phyloP scores from a whole-genome alignment of 1,140 invertebrate genomes.

The Bradysia coprophila region DNA sequence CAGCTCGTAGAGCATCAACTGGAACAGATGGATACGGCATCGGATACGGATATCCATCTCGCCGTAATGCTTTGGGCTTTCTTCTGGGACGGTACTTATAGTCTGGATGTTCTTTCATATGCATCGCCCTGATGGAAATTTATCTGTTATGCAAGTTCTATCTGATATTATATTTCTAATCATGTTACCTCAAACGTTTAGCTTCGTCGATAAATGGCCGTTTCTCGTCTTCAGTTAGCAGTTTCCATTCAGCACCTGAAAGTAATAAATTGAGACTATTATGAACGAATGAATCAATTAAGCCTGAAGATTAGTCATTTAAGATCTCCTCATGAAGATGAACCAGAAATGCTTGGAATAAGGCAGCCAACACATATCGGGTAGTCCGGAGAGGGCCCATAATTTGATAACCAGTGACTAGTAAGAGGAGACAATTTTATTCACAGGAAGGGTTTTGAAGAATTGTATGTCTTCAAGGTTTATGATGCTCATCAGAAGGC shows the following conservation, averaged over 20 bases:
- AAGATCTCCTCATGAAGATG: too few species aligned
- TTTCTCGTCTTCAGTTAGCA: constrained; percentile 77
- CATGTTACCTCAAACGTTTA: constrained; percentile 53
- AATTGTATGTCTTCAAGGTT: too few species aligned
- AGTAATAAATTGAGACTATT: not conserved
- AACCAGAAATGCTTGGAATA: too few species aligned
- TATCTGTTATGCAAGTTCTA: too few species aligned
- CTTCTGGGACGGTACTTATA: constrained; percentile 76
- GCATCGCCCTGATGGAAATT: constrained; percentile 29
- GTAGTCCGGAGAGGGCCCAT: too few species aligned
- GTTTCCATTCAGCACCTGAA: constrained; percentile 76
- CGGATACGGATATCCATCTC: constrained; percentile 87
- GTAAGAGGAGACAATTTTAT: too few species aligned
- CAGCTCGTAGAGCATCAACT: constrained; percentile 74
- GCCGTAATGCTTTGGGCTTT: constrained; percentile 79
- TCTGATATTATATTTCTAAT: not conserved
- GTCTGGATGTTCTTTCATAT: constrained; percentile 86
- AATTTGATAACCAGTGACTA: too few species aligned
- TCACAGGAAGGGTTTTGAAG: too few species aligned
- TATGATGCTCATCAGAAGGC: too few species aligned
- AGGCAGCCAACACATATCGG: too few species aligned
- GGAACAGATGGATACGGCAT: constrained; percentile 82
- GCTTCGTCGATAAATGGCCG: constrained; percentile 94
- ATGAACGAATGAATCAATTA: too few species aligned
- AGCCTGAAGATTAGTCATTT: too few species aligned